phyloP scores from a whole-genome alignment of 1,140 invertebrate species.

The Ips typographus region DNA sequence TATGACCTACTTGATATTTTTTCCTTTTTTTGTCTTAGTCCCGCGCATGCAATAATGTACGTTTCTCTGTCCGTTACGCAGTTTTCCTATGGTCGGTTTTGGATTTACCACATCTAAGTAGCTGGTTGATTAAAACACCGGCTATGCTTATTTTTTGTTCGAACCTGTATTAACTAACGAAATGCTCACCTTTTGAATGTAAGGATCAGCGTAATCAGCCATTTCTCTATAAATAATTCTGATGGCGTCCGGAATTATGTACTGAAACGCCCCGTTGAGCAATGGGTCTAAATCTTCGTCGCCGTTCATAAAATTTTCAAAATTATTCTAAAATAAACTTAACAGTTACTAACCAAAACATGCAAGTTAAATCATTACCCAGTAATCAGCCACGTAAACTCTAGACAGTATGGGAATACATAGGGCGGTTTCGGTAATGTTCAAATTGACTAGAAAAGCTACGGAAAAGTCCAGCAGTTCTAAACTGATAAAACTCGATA shows the following conservation, averaged over 20 bases:
- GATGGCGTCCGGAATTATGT: constrained; percentile 14
- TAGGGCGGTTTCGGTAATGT: constrained; percentile 8
- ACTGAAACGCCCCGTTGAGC: constrained; percentile 11
- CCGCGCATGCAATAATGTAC: too few species aligned
- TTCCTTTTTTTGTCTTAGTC: too few species aligned
- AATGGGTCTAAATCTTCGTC: constrained; percentile 24
- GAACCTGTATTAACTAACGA: too few species aligned
- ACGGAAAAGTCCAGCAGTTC: constrained; percentile 17
- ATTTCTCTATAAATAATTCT: constrained; percentile 20
- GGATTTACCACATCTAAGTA: too few species aligned
- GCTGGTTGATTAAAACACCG: too few species aligned
- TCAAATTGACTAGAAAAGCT: neutral
- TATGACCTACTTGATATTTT: too few species aligned
- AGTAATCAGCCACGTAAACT: constrained; percentile 7
- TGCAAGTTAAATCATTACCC: constrained; percentile 6
- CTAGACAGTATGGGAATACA: constrained; percentile 19
- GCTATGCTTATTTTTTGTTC: too few species aligned
- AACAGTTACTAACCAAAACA: neutral
- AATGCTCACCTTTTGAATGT: constrained; percentile 1
- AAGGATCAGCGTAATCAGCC: constrained; percentile 6
- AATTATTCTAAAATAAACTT: constrained; percentile 21
- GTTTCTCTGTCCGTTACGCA: too few species aligned
- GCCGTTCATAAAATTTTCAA: constrained; percentile 26
- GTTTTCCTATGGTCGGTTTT: too few species aligned
- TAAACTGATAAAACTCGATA: constrained; percentile 11